Percentiles rank a stretch among this genome's conserved stretches.
phyloP scores from a whole-genome alignment of 2,888 invertebrate species.

The Baccha elongata region DNA sequence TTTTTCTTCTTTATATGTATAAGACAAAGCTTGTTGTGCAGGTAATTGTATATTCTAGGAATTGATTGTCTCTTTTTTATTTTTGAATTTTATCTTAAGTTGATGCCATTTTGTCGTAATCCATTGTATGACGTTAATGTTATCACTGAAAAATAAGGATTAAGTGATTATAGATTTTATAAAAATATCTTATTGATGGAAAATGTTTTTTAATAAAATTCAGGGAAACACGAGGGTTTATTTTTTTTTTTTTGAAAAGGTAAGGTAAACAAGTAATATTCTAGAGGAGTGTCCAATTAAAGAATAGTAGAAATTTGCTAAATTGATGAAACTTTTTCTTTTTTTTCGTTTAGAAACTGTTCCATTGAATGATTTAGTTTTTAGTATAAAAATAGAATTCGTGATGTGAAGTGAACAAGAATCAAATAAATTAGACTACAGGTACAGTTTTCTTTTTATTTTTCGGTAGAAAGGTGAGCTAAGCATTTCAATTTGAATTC shows the following conservation, averaged over 20 bases:
- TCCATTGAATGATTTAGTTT: conserved; percentile 7
- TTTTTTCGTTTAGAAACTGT: conserved; percentile 3
- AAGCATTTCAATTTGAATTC: no score
- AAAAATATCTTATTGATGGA: no score
- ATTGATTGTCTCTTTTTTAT: background rate
- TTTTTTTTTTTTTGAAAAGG: background rate
- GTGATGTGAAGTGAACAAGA: background rate
- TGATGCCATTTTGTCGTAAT: no score
- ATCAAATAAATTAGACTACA: no score
- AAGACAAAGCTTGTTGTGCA: conserved; percentile 21
- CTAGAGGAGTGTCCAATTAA: background rate
- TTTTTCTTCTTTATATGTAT: conserved; percentile 6
- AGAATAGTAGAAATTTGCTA: conserved; percentile 1
- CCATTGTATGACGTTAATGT: no score
- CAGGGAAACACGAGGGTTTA: background rate
- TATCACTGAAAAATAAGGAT: no score
- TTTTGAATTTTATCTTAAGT: background rate
- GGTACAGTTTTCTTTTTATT: no score
- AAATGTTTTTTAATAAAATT: background rate
- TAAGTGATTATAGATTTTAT: no score
- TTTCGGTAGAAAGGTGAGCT: no score
- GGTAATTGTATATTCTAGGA: background rate
- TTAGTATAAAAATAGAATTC: conserved; percentile 2
- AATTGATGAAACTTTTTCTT: background rate
- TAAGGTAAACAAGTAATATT: conserved; percentile 1